Conservation (phyloP, 2,888 invertebrate species). For the Toxonevra muliebris region DNA sequence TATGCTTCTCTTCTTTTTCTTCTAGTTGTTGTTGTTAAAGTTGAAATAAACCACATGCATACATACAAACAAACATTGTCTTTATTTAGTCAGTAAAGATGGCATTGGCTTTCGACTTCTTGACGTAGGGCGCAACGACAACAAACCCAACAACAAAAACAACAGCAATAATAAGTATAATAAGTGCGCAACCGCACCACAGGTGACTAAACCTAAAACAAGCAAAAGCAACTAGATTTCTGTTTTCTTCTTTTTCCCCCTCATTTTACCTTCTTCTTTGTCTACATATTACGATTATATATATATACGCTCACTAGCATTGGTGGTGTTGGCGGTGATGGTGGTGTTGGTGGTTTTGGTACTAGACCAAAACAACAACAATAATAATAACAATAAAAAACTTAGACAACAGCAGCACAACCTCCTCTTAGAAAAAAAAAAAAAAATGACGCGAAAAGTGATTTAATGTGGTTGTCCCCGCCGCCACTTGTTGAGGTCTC, state of each 20-base stretch:
- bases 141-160: neutral
- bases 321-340: too few relatives aligned
- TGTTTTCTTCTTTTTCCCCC: too few relatives aligned
- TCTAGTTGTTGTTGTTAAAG: neutral
- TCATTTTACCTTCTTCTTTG: too few relatives aligned
- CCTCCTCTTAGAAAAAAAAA: neutral
- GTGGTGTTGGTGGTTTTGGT: too few relatives aligned
- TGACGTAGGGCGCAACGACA: neutral
- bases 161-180: neutral
- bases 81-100: too few relatives aligned
- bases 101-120: neutral
- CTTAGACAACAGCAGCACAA: neutral
- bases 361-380: neutral
- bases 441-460: constrained; percentile 19
- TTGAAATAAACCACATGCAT: too few relatives aligned
- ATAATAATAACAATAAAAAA: neutral
- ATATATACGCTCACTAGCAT: too few relatives aligned
- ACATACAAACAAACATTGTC: too few relatives aligned
- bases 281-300: too few relatives aligned
- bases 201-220: constrained; percentile 16
- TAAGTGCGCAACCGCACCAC: neutral
- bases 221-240: too few relatives aligned
- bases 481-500: too few relatives aligned
- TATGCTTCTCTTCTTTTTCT: neutral
- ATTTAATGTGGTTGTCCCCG: constrained; percentile 3